A percentile compares a stretch with the other conserved stretches of the same genome.
Conservation (phyloP, 1,140 invertebrate species). For the Anastatus disparis region DNA sequence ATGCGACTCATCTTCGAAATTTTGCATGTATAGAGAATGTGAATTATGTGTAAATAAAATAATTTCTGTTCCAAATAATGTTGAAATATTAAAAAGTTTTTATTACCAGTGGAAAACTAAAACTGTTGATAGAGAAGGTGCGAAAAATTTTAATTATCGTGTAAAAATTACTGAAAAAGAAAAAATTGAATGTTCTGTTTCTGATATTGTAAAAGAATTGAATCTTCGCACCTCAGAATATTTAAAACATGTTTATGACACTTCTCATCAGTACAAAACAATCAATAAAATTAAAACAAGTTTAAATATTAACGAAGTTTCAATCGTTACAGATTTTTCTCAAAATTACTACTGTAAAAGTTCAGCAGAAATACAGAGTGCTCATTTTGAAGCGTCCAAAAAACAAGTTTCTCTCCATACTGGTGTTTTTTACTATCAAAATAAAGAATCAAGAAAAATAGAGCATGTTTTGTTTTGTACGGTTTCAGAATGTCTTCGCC, state of each 20-base stretch:
- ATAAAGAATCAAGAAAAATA: too few species aligned
- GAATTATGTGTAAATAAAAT: conserved; percentile 1
- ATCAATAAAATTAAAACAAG: conserved; percentile 15
- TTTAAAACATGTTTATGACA: conserved; percentile 21
- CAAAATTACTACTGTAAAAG: conserved; percentile 34
- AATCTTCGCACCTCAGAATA: conserved; percentile 1
- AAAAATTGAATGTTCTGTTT: conserved; percentile 1
- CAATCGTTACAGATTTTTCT: conserved; percentile 27
- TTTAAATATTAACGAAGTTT: conserved; percentile 16
- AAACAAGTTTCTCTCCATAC: too few species aligned
- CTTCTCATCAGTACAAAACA: conserved; percentile 20
- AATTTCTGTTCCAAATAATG: neutral
- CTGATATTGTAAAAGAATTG: conserved; percentile 12
- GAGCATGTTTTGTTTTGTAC: too few species aligned
- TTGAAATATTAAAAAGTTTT: neutral
- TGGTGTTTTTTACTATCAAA: too few species aligned
- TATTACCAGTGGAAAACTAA: neutral
- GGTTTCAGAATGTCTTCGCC: too few species aligned
- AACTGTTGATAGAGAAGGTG: too few species aligned
- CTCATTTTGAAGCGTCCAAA: too few species aligned
- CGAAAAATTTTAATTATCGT: conserved; percentile 15
- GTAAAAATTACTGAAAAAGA: conserved; percentile 28
- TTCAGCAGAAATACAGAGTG: too few species aligned
- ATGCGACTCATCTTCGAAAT: neutral
- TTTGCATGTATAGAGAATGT: conserved; percentile 19